Evolutionary conservation across 2,113 vertebrate species (phyloP).

Genomic region (Siphamia tubifer): DNA sequence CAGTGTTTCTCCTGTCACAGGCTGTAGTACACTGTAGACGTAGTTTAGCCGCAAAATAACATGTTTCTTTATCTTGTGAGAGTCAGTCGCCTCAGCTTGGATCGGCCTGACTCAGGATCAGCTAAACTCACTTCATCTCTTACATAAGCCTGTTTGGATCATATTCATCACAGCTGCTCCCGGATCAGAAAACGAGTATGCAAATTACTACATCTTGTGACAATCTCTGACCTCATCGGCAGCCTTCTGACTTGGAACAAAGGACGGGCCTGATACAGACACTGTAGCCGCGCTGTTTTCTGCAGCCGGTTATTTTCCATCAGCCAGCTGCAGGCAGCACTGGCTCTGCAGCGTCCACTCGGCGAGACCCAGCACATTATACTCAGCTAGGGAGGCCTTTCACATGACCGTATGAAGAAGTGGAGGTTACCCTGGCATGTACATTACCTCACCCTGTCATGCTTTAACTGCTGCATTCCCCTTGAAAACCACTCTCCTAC

Average conservation of each 20-base stretch:
- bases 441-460: constrained; percentile 25
- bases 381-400: not conserved
- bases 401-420: constrained; percentile 7
- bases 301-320: not conserved
- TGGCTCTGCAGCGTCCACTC: not conserved
- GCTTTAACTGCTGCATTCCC: not conserved
- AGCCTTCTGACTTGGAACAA: constrained; percentile 60
- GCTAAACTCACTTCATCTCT: not conserved
- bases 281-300: constrained; percentile 14
- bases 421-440: not conserved
- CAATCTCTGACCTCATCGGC: constrained; percentile 70
- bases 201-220: constrained; percentile 63
- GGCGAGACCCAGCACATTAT: not conserved
- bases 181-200: constrained; percentile 32
- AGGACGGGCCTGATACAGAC: constrained; percentile 43
- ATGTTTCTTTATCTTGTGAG: constrained; percentile 8
- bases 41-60: constrained; percentile 30
- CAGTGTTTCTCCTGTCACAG: constrained; percentile 46
- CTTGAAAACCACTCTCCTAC: too few relatives aligned
- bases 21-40: constrained; percentile 40
- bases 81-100: constrained; percentile 2
- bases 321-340: constrained; percentile 13
- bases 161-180: constrained; percentile 5
- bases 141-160: not conserved
- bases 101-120: constrained; percentile 10